phyloP scores from a whole-genome alignment of 2,888 invertebrate genomes.

The Fragum whitleyi region DNA sequence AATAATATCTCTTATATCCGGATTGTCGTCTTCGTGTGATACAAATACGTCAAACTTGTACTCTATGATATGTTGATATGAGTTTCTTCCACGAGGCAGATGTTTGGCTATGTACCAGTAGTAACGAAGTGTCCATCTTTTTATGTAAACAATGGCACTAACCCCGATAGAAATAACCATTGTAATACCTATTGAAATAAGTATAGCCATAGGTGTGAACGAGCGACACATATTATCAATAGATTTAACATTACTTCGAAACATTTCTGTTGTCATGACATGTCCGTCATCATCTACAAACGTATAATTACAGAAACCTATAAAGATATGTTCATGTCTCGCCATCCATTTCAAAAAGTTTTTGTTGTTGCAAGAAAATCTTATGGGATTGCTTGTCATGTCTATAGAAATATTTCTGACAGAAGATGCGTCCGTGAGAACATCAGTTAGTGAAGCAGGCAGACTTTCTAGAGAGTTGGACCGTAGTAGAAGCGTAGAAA shows the following conservation, averaged over 20 bases:
- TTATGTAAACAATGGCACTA: constrained; percentile 33
- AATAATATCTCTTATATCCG: neutral
- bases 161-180: constrained; percentile 32
- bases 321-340: constrained; percentile 3
- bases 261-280: neutral
- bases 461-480: constrained; percentile 28
- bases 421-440: neutral
- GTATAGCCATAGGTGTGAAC: neutral
- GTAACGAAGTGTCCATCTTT: neutral
- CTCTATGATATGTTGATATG: neutral
- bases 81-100: neutral
- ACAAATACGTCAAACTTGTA: constrained; percentile 1
- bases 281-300: constrained; percentile 8
- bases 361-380: constrained; percentile 12
- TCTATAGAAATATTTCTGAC: constrained; percentile 17
- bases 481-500: constrained; percentile 21
- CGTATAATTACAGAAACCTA: constrained; percentile 11
- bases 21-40: neutral
- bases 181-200: constrained; percentile 20
- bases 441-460: neutral
- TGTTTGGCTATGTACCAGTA: neutral
- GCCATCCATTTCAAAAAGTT: constrained; percentile 36
- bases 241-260: neutral
- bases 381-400: constrained; percentile 28
- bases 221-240: constrained; percentile 18